These are phyloP conservation scores for Acrocephalus kingi DNA, from an alignment of 2,113 vertebrate species.

Conservation along the genomic window DNA sequence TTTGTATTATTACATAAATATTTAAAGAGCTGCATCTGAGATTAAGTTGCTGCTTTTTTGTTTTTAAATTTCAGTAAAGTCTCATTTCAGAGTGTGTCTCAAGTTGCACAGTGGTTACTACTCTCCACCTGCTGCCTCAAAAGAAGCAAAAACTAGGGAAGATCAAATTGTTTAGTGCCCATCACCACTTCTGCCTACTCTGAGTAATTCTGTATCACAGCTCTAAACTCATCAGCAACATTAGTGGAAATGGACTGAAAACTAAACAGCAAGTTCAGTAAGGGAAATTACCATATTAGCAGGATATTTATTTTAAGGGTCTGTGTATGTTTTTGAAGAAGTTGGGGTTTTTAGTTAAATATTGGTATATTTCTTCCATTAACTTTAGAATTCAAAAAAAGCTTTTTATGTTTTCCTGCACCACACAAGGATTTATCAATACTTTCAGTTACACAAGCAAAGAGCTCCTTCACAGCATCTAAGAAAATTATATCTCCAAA, in stretches of 20 bases:
- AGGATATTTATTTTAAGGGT: neutral
- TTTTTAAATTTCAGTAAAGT: neutral
- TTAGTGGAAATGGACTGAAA: neutral
- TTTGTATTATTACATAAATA: conserved; percentile 30
- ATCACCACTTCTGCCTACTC: neutral
- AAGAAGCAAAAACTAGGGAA: conserved; percentile 1
- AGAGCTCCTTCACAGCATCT: neutral
- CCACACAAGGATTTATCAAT: neutral
- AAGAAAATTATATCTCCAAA: neutral
- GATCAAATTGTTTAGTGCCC: neutral
- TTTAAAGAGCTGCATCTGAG: conserved; percentile 28
- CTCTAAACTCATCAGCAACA: neutral
- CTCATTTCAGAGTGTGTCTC: neutral
- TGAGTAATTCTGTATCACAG: neutral
- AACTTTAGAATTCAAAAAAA: neutral
- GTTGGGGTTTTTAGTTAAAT: neutral
- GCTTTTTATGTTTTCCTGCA: neutral
- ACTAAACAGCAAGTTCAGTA: neutral
- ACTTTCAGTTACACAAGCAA: neutral
- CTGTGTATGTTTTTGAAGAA: neutral
- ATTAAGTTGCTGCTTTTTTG: neutral
- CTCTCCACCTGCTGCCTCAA: neutral
- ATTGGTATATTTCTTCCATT: neutral
- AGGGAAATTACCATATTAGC: neutral
- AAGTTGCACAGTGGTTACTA: neutral